Conservation (phyloP, 2,888 invertebrate species). For the Thecocarcelia acutangulata region DNA sequence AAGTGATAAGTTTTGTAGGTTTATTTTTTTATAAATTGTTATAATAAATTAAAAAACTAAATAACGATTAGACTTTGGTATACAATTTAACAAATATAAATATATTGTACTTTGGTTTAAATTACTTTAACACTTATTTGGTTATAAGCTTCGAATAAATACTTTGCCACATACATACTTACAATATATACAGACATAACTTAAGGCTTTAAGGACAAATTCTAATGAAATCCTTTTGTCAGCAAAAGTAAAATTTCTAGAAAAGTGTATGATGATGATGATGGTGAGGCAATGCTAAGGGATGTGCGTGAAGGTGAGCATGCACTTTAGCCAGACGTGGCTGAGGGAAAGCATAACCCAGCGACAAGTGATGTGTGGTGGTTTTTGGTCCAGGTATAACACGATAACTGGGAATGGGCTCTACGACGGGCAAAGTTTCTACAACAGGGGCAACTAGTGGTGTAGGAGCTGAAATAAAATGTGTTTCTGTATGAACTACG, state of each 20-base stretch:
- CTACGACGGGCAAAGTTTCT: constrained; percentile 74
- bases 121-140: no score
- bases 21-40: neutral
- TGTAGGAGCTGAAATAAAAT: constrained; percentile 47
- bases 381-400: constrained; percentile 78
- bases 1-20: neutral
- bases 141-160: constrained; percentile 29
- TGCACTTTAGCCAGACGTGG: no score
- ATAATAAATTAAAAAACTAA: constrained; percentile 46
- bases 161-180: no score
- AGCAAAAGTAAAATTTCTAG: constrained; percentile 68
- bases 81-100: neutral
- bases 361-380: constrained; percentile 77
- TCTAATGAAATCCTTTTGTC: constrained; percentile 59
- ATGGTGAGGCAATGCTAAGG: constrained; percentile 71
- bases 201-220: neutral
- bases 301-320: constrained; percentile 68
- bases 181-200: constrained; percentile 19
- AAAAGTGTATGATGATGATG: constrained; percentile 75
- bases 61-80: constrained; percentile 45
- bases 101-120: constrained; percentile 2
- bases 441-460: constrained; percentile 70
- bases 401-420: constrained; percentile 74
- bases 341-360: constrained; percentile 78
- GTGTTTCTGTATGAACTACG: constrained; percentile 29